These are phyloP conservation scores for Propithecus deckenii DNA, from an alignment of 2,797 vertebrate genomes.

Conservation along the genomic window DNA sequence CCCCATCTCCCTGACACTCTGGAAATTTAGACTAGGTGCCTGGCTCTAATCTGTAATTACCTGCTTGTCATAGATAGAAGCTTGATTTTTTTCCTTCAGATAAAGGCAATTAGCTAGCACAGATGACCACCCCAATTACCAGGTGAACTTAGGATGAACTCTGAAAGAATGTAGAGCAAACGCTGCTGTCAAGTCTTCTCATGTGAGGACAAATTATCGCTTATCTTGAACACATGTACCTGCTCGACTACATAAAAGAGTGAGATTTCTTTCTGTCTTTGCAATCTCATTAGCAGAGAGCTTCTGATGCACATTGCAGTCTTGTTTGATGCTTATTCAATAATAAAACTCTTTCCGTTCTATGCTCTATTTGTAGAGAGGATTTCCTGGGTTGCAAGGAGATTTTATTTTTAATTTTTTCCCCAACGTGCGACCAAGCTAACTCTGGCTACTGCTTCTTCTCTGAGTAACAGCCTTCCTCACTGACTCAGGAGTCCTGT, in stretches of 20 bases:
- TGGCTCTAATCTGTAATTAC: not conserved
- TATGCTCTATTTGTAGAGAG: not conserved
- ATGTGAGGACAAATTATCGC: not conserved
- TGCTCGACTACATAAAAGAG: not conserved
- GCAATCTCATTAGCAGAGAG: not conserved
- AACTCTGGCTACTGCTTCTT: not conserved
- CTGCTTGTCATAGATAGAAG: not conserved
- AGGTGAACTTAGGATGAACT: not conserved
- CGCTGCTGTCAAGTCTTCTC: not conserved
- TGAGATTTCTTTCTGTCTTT: not conserved
- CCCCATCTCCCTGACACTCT: not conserved
- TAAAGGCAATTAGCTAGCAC: not conserved
- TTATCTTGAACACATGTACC: not conserved
- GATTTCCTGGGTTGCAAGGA: not conserved
- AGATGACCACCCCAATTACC: not conserved
- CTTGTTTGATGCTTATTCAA: not conserved
- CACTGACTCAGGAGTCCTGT: not conserved
- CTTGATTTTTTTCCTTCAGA: not conserved
- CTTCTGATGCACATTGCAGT: not conserved
- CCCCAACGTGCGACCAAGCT: not conserved
- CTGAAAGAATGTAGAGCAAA: not conserved
- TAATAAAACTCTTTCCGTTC: not conserved
- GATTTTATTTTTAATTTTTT: constrained; percentile 2
- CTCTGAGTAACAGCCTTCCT: not conserved
- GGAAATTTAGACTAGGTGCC: not conserved